Evolutionary conservation across 2,888 invertebrate genomes (phyloP).

Genomic region (Patella depressa): DNA sequence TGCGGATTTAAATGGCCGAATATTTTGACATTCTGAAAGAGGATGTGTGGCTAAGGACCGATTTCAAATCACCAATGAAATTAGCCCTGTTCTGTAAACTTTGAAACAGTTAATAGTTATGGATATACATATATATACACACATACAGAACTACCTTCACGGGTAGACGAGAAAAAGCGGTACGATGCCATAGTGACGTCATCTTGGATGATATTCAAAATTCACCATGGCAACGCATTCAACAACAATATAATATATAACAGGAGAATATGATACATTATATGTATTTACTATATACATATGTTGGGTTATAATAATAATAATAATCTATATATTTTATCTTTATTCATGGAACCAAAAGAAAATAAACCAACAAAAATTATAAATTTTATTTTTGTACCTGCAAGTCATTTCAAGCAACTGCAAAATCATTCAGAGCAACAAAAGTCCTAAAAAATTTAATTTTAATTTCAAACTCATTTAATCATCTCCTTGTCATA

Average conservation of each 20-base stretch:
- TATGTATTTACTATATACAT: not conserved
- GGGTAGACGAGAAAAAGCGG: not conserved
- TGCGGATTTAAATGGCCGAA: not conserved
- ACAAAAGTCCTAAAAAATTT: no score
- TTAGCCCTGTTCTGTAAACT: not conserved
- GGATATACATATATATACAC: not conserved
- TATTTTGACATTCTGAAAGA: not conserved
- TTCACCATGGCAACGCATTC: no score
- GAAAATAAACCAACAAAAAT: no score
- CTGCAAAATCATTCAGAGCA: no score
- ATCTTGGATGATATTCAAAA: conserved; percentile 1
- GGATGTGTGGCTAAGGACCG: not conserved
- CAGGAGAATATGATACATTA: not conserved
- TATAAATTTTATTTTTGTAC: no score
- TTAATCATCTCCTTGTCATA: no score
- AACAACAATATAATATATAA: not conserved
- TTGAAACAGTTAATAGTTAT: not conserved
- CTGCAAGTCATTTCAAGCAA: no score
- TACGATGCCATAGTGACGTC: conserved; percentile 2
- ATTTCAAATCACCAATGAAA: not conserved
- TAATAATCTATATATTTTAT: no score
- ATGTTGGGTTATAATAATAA: no score
- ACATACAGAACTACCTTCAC: not conserved
- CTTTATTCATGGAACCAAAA: no score
- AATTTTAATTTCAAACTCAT: no score